Evolutionary conservation across 2,113 vertebrate genomes (phyloP).

Genomic region (Chionomys nivalis): DNA sequence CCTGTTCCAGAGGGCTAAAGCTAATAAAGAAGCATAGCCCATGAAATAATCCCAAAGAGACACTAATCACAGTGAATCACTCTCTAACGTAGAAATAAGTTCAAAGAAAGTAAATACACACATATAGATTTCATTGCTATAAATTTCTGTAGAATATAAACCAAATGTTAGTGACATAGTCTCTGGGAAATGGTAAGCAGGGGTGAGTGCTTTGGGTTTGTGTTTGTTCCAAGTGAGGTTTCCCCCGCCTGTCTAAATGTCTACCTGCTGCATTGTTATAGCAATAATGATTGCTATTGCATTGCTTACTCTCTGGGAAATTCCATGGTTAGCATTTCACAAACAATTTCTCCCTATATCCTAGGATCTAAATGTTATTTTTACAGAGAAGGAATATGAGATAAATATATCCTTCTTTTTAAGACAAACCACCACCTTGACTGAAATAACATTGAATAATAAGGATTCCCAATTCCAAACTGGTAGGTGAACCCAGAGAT

Average conservation of each 20-base stretch:
- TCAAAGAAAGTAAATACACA: background rate
- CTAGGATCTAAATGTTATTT: background rate
- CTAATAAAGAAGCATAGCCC: slow-evolving; percentile 21
- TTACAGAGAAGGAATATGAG: slow-evolving; percentile 8
- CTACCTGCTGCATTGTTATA: background rate
- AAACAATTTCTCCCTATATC: background rate
- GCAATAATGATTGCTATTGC: background rate
- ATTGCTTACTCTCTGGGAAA: background rate
- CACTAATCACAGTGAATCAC: slow-evolving; percentile 43
- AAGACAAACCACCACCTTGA: background rate
- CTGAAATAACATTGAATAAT: background rate
- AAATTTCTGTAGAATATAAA: slow-evolving; percentile 58
- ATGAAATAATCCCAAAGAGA: slow-evolving; percentile 30
- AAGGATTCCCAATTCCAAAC: background rate
- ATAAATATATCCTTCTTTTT: background rate
- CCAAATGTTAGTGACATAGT: slow-evolving; percentile 29
- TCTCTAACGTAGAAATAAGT: slow-evolving; percentile 28
- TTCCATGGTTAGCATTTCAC: background rate
- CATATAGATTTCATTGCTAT: slow-evolving; percentile 21
- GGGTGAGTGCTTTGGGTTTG: background rate
- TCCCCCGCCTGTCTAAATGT: background rate
- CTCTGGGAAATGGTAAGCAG: background rate
- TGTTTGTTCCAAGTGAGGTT: slow-evolving; percentile 10
- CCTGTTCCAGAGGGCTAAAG: slow-evolving; percentile 20
- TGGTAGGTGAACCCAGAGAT: background rate